Evolutionary conservation across 2,797 vertebrate species (phyloP).

Genomic region (Sphenodon punctatus): DNA sequence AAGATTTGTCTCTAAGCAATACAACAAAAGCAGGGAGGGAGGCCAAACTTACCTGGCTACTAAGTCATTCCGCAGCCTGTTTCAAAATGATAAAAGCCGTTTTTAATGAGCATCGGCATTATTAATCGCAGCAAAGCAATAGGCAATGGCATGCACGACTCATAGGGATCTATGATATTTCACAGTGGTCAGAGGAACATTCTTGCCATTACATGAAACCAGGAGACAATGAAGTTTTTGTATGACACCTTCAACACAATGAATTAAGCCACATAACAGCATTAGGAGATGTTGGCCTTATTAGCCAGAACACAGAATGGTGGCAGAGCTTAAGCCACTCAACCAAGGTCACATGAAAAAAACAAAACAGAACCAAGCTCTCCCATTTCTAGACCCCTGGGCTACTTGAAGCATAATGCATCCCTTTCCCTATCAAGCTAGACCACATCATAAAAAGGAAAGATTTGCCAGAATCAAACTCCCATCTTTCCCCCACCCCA

Average conservation of each 20-base stretch:
- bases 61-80: not conserved
- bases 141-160: not conserved
- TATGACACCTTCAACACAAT: not conserved
- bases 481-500: too few species aligned
- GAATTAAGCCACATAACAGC: not conserved
- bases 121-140: not conserved
- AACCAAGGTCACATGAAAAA: not conserved
- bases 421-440: not conserved
- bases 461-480: not conserved
- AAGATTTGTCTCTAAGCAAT: not conserved
- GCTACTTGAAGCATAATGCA: not conserved
- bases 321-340: not conserved
- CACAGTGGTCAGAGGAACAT: not conserved
- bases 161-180: not conserved
- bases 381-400: not conserved
- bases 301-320: not conserved
- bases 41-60: not conserved
- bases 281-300: not conserved
- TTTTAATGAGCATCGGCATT: not conserved
- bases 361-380: not conserved
- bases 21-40: not conserved
- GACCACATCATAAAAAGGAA: not conserved
- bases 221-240: not conserved
- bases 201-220: not conserved
- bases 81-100: not conserved